Evolutionary conservation across 1,140 invertebrate genomes (phyloP), one percentile per base, ranked within the genome.

Genomic region (Drosophila orena): DNA sequence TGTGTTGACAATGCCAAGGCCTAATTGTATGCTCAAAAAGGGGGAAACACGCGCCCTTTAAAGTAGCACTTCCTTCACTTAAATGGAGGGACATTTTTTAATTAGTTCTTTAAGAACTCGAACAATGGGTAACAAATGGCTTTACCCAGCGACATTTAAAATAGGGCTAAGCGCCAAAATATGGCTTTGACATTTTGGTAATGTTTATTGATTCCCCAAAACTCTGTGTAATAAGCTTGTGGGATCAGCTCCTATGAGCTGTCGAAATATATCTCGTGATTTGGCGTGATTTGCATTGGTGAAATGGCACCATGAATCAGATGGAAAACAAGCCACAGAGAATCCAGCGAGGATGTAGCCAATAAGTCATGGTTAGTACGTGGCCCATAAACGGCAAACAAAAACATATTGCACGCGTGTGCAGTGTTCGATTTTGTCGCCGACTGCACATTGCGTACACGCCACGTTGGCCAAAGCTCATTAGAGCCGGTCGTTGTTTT

Each of bases 391-490:
- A 49, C 15, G 35, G 46, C 64, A 70, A 70, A 70, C 49, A 69
- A 35, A 49, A 70, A 57, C 66, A 30, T 44, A 69, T 69, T 34
- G 50, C 20, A 34, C 15, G 42, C 15, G 42, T 46, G 27, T 27
- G 24, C 62, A 11, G 22, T 22, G 38, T 64, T 64, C n/a, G 59
- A 56, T 34, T 46, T 42, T 46, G 47, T 34, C 34, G 47, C 49
- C n/a, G 27, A 20, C 11, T 57, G 42, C 37, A 70, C 64, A 70
- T 42, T 49, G 43, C 20, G 66, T 70, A 70, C 49, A 70, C 50
- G 68, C 68, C 35, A 38, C 64, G 27, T 57, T 70, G 68, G 38
- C 68, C 52, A 70, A 40, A 70, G 64, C 68, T 70, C 65, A 70
- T 70, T 70, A 70, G 50, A 34, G 65, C 4, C 7, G 43, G 50